A percentile compares a stretch with the other conserved stretches of the same genome.
These are phyloP conservation scores for Nannoperca obscura DNA, from an alignment of 2,797 vertebrate genomes.

Conservation along the genomic window DNA sequence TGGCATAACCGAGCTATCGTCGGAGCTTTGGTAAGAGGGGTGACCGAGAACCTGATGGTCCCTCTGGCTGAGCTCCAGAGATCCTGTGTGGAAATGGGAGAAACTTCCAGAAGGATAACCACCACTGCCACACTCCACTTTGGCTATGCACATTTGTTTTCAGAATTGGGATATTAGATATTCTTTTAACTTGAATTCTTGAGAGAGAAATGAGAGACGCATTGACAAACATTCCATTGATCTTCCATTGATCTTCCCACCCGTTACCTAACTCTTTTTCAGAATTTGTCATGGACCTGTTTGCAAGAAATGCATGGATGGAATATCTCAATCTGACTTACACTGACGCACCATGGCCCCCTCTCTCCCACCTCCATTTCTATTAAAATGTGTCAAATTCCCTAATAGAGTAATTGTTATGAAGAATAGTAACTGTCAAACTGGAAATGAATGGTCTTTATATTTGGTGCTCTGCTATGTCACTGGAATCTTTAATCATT, in stretches of 20 bases:
- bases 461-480: slow-evolving; percentile 50
- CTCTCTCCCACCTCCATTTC: slow-evolving; percentile 39
- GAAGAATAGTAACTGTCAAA: slow-evolving; percentile 61
- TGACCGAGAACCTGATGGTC: too few relatives aligned
- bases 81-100: too few relatives aligned
- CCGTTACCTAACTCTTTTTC: slow-evolving; percentile 21
- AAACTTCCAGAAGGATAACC: too few relatives aligned
- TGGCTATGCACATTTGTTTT: not conserved
- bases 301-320: slow-evolving; percentile 27
- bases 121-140: too few relatives aligned
- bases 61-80: too few relatives aligned
- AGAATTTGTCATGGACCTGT: slow-evolving; percentile 21
- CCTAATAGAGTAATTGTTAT: slow-evolving; percentile 63
- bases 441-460: slow-evolving; percentile 50
- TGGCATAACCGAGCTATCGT: too few relatives aligned
- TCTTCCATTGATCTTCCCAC: slow-evolving; percentile 26
- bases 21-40: too few relatives aligned
- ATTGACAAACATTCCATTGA: slow-evolving; percentile 29
- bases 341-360: slow-evolving; percentile 3
- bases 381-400: slow-evolving; percentile 69
- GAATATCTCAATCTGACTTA: slow-evolving; percentile 35
- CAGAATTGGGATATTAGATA: not conserved
- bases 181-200: not conserved
- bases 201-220: not conserved
- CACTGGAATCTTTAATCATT: slow-evolving; percentile 61